These are phyloP conservation scores for Rallus crepitans DNA, from an alignment of 2,797 vertebrate genomes.

Conservation along the genomic window DNA sequence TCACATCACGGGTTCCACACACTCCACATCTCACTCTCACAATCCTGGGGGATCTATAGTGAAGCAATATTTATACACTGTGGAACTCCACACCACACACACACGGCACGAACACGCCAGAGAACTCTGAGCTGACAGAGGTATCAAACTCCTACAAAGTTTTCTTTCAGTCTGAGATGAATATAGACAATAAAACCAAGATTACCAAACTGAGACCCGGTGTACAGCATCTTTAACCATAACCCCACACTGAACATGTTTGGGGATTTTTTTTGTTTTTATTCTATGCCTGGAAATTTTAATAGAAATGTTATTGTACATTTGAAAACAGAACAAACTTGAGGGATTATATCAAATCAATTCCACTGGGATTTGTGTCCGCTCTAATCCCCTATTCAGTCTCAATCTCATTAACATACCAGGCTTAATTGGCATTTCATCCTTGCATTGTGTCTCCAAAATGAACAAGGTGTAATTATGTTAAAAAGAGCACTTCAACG, in stretches of 20 bases:
- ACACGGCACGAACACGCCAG: neutral
- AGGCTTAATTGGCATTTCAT: constrained; percentile 83
- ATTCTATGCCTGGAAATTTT: constrained; percentile 35
- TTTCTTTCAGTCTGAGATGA: neutral
- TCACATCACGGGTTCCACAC: neutral
- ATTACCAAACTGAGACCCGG: neutral
- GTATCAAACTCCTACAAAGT: neutral
- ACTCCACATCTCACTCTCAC: neutral
- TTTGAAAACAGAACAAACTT: constrained; percentile 69
- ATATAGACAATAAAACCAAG: neutral
- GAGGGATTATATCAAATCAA: constrained; percentile 69
- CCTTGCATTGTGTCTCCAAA: constrained; percentile 79
- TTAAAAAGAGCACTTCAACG: constrained; percentile 75
- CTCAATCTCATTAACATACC: constrained; percentile 79
- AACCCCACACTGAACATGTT: neutral
- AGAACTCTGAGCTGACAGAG: neutral
- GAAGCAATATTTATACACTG: neutral
- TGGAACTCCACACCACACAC: neutral
- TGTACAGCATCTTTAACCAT: constrained; percentile 33
- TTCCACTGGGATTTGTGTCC: constrained; percentile 74
- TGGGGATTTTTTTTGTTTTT: neutral
- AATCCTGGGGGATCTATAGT: neutral
- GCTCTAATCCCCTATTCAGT: constrained; percentile 77
- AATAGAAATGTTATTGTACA: constrained; percentile 52
- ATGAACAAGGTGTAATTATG: constrained; percentile 84